Base-by-base conservation (phyloP, 2,113 vertebrate species). In the Eleginops maclovinus region DNA sequence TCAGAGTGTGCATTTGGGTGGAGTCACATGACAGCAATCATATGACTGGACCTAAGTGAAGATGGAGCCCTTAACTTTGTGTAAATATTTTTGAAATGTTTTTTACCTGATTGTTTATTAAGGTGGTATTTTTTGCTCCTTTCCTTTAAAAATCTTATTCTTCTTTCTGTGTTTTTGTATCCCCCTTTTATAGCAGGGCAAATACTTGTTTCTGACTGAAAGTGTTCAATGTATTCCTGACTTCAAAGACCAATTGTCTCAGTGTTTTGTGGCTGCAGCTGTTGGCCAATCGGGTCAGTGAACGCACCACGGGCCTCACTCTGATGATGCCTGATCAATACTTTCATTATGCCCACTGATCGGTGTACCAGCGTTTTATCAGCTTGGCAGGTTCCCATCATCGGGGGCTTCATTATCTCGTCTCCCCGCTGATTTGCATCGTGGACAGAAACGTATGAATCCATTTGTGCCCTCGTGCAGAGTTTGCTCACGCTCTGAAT, bases 321-420 rank as follows among this genome's bases (percentile, higher is more conserved):
- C 3, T 21, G 21, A 49, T 64, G n/a, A 26, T 22, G 9, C 55
- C 60, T 51, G 70, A 87, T 87, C 70, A 15, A 60, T 81, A 17
- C 22, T 14, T 21, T n/a, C 54, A 59, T 74, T 28, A 19, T 14
- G 15, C 19, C 5, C 17, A 46, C 62, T 17, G 46, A 59, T 85
- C 63, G 40, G 59, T 10, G 59, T 11, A 56, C 61, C 41, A 60
- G 78, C 64, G n/a, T 69, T 9, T 79, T 63, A 67, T 50, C 79
- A n/a, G 71, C 63, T 72, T 75, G 81, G 77, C 77, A 65, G 69
- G 54, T 78, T 84, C 24, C 63, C 12, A 50, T 82, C 86, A 82
- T 65, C 55, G 2, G 82, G 66, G 61, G 85, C 79, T 85, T 87
- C 82, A 53, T 87, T 87, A 81, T 87, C 77, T 72, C 46, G n/a